These are phyloP conservation scores for Trachurus trachurus DNA, from an alignment of 2,797 vertebrate species.

Conservation along the genomic window DNA sequence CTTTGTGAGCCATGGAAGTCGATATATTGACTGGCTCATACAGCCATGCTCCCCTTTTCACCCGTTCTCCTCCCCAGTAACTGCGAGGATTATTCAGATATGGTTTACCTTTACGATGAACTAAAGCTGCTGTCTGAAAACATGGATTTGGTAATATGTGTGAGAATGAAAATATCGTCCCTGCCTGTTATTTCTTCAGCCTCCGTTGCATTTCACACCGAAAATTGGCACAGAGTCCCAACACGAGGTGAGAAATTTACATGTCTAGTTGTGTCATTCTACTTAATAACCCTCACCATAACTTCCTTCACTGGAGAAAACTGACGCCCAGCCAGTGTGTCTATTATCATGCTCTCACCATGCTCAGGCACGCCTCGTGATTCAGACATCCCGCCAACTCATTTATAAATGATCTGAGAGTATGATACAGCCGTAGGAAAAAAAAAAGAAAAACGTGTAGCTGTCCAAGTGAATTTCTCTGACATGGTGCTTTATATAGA, in stretches of 20 bases:
- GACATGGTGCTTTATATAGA: constrained; percentile 77
- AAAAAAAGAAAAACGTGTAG: constrained; percentile 78
- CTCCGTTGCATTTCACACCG: constrained; percentile 23
- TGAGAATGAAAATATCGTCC: constrained; percentile 10
- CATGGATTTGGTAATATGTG: constrained; percentile 7
- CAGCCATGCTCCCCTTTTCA: constrained; percentile 30
- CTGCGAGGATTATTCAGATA: constrained; percentile 30
- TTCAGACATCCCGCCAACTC: constrained; percentile 82
- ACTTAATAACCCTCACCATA: constrained; percentile 64
- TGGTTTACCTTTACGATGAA: constrained; percentile 29
- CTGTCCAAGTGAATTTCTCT: constrained; percentile 82
- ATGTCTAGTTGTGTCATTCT: constrained; percentile 57
- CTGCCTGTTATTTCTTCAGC: constrained; percentile 20
- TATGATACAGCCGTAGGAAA: constrained; percentile 80
- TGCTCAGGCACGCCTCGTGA: constrained; percentile 68
- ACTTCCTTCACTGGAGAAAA: constrained; percentile 44
- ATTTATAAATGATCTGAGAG: constrained; percentile 88
- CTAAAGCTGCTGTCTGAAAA: neutral
- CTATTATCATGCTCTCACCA: constrained; percentile 51
- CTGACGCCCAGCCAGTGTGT: constrained; percentile 43
- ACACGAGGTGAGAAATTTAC: constrained; percentile 32
- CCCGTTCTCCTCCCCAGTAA: constrained; percentile 12
- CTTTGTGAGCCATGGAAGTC: constrained; percentile 26
- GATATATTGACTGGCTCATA: constrained; percentile 41
- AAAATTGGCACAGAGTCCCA: constrained; percentile 33